Evolutionary conservation across 2,797 vertebrate species (phyloP), one percentile per base, ranked within the genome.

Genomic region (Todus mexicanus): DNA sequence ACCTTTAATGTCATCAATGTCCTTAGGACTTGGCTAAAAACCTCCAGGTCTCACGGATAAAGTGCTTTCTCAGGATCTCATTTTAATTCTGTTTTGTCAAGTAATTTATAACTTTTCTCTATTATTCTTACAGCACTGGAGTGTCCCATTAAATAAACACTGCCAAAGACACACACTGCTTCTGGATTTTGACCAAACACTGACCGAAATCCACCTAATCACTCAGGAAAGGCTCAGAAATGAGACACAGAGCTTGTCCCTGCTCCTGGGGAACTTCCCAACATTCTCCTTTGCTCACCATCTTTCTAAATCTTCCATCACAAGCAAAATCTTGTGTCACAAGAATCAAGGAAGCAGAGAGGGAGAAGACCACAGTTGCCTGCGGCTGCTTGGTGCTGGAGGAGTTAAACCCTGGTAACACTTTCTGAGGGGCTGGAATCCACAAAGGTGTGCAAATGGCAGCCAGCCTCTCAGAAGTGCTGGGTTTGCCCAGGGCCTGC

Each of bases 401-500:
- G 12, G 85, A 76, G 90, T 95, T 94, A 85, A 90, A 60, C 38
- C 15, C 5, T 4, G 2, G 27, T 43, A 77, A 43, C 59, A 35
- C 35, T 17, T 17, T 59, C 53, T 21, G 61, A 75, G 29, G 9
- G 45, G 19, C 23, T 70, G 79, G 40, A 95, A 95, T 86, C 80
- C 76, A 82, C 84, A 91, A 26, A 93, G 66, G 38, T 86, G 66
- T 94, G 82, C 38, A 94, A 91, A 93, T 4, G n/a, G 23, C 94
- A 79, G 75, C n/a, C 80, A 80, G 69, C 12, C 35, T 16, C 19
- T 66, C 65, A 56, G 61, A 83, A 79, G 57, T 87, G 50, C 73
- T 56, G 93, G 60, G 74, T 95, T 95, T 96, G 61, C 61, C 48
- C 77, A 26, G 74, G n/a, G 37, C 40, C 76, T 97, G 96, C 91